Conservation (phyloP, 1,140 invertebrate genomes). For the Asobara japonica region DNA sequence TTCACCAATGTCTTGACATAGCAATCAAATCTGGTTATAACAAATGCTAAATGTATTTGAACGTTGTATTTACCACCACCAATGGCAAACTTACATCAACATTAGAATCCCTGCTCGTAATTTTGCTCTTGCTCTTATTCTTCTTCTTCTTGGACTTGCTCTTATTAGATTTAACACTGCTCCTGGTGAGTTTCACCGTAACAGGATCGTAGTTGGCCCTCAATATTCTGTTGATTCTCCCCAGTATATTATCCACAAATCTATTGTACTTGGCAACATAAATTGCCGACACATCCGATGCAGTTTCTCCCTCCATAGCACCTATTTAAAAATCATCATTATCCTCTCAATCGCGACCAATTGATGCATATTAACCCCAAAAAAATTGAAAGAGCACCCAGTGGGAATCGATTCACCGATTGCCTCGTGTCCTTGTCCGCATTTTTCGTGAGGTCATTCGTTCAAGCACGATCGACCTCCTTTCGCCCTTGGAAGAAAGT, state of each 20-base stretch:
- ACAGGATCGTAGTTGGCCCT: conserved; percentile 83
- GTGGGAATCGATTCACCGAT: neutral
- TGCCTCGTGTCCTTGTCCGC: conserved; percentile 39
- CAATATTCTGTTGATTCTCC: conserved; percentile 80
- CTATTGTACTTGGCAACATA: conserved; percentile 83
- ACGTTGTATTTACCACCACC: too few relatives aligned
- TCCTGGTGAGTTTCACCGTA: conserved; percentile 75
- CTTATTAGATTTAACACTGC: conserved; percentile 38
- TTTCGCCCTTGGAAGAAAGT: conserved; percentile 46
- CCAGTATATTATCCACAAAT: conserved; percentile 83
- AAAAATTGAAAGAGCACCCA: neutral
- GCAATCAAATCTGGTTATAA: too few relatives aligned
- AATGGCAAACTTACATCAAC: conserved; percentile 45
- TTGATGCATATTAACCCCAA: neutral
- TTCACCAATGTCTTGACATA: too few relatives aligned
- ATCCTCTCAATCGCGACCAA: neutral
- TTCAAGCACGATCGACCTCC: conserved; percentile 32
- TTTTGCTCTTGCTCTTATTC: conserved; percentile 50
- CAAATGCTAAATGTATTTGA: too few relatives aligned
- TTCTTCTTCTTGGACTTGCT: conserved; percentile 46
- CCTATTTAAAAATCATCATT: conserved; percentile 50
- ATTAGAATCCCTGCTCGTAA: conserved; percentile 37
- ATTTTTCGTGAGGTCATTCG: conserved; percentile 35
- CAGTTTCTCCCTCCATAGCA: conserved; percentile 51
- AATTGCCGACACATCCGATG: conserved; percentile 71